Base-by-base conservation (phyloP, 1,140 invertebrate genomes). In the Euschistus heros region DNA sequence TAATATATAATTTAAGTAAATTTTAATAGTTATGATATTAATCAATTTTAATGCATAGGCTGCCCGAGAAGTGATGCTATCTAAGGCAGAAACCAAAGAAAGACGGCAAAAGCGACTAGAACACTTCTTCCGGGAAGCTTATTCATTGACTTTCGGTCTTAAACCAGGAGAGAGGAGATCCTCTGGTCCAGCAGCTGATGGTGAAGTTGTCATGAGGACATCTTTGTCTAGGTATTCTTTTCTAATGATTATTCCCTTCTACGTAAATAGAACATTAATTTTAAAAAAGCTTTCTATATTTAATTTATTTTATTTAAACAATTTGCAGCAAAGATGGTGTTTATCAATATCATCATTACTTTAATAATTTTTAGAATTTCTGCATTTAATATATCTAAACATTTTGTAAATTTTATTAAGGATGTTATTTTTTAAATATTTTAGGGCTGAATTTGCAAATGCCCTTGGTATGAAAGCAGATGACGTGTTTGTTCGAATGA, bases 101-200 rank as follows among this genome's bases (percentile, higher is more conserved):
- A 83, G 97, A 55, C 77, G 97, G 27, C 94, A 98, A 71, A 88
- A 91, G 69, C 86, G 94, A 70, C 75, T 99, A 27, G 96, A 98
- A 73, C 93, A 97, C 77, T 99, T 99, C 80, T 99, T 99, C 78
- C 84, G 96, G 69, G 94, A 97, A 77, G 95, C 97, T 0, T 99
- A 99, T 72, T 92, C 94, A 1, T 79, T 98, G 60, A 94, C 92
- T 0, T 95, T 95, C 74, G 92, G 92, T 3, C 74, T 94, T 4
- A 83, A 86, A 70, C 80, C 81, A 0, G 80, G 80, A 0, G 81
- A 83, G 67, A 80, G 80, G 65, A 65, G 67, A 5, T 68, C 57
- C 1, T 54, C 26, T 17, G 17, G 27, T 24, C 14, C 63, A 18
- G 62, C 68, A 17, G 67, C 55, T 22, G 61, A 68, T 44, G 68